These are phyloP conservation scores for Crioceris asparagi DNA, from an alignment of 2,888 invertebrate species.

Conservation along the genomic window DNA sequence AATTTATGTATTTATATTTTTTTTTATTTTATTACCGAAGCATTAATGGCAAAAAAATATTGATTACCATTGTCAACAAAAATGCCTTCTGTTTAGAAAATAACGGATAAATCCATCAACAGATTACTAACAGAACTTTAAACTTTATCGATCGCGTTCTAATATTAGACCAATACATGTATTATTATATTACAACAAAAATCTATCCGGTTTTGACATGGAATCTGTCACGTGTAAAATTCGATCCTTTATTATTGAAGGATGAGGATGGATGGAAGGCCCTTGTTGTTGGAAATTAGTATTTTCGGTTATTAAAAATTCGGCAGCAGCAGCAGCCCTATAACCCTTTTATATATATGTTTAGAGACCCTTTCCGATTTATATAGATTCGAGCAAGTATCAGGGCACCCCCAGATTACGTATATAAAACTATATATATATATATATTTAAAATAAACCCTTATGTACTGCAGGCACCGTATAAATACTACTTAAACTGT, in stretches of 20 bases:
- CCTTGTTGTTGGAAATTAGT: slow-evolving; percentile 19
- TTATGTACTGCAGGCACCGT: slow-evolving; percentile 15
- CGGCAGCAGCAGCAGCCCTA: slow-evolving; percentile 16
- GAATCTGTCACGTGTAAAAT: slow-evolving; percentile 20
- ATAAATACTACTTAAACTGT: slow-evolving; percentile 19
- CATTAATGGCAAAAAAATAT: too few species aligned
- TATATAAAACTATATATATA: too few species aligned
- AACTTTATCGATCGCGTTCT: too few species aligned
- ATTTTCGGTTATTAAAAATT: slow-evolving; percentile 21
- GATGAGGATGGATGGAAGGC: slow-evolving; percentile 3
- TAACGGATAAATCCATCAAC: too few species aligned
- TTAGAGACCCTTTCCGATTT: too few species aligned
- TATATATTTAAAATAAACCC: slow-evolving; percentile 20
- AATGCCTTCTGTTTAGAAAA: too few species aligned
- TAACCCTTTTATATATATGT: slow-evolving; percentile 20
- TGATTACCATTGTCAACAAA: too few species aligned
- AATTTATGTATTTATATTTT: too few species aligned
- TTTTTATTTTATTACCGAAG: too few species aligned
- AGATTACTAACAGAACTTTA: too few species aligned
- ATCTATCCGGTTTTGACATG: slow-evolving; percentile 18
- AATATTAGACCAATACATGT: too few species aligned
- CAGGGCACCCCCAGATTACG: slow-evolving; percentile 18
- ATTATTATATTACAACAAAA: slow-evolving; percentile 16
- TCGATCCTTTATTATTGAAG: slow-evolving; percentile 16
- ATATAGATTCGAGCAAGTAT: slow-evolving; percentile 12